These are phyloP conservation scores for Gisinianus flammeolus DNA, from an alignment of 2,888 invertebrate genomes.

Conservation along the genomic window DNA sequence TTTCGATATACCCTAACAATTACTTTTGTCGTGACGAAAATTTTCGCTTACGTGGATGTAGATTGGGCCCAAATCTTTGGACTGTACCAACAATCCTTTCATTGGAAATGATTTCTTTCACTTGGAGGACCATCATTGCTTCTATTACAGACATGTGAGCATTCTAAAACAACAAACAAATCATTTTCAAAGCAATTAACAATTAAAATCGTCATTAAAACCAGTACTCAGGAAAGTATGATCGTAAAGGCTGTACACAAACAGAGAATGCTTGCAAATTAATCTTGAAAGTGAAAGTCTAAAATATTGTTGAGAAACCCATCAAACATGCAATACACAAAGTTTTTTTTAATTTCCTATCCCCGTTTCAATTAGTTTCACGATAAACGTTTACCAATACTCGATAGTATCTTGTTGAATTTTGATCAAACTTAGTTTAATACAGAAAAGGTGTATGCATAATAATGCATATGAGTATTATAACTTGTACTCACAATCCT, in stretches of 20 bases:
- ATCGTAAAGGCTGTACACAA: background rate
- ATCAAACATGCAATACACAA: too few species aligned
- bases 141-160: slow-evolving; percentile 96
- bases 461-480: too few species aligned
- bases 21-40: too few species aligned
- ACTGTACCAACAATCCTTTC: slow-evolving; percentile 86
- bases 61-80: slow-evolving; percentile 69
- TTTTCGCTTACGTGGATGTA: slow-evolving; percentile 58
- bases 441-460: too few species aligned
- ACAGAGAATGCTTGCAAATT: background rate
- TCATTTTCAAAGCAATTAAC: background rate
- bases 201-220: background rate
- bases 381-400: too few species aligned
- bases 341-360: background rate
- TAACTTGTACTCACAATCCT: slow-evolving; percentile 84
- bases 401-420: too few species aligned
- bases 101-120: slow-evolving; percentile 86
- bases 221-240: background rate
- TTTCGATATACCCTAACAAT: too few species aligned
- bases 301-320: too few species aligned
- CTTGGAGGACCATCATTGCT: slow-evolving; percentile 91
- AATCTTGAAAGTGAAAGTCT: background rate
- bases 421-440: too few species aligned
- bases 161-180: slow-evolving; percentile 67
- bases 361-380: too few species aligned